A percentile compares a stretch with the other conserved stretches of the same genome.
Evolutionary conservation across 1,140 invertebrate species (phyloP).

Genomic region (Drosophila lacertosa): DNA sequence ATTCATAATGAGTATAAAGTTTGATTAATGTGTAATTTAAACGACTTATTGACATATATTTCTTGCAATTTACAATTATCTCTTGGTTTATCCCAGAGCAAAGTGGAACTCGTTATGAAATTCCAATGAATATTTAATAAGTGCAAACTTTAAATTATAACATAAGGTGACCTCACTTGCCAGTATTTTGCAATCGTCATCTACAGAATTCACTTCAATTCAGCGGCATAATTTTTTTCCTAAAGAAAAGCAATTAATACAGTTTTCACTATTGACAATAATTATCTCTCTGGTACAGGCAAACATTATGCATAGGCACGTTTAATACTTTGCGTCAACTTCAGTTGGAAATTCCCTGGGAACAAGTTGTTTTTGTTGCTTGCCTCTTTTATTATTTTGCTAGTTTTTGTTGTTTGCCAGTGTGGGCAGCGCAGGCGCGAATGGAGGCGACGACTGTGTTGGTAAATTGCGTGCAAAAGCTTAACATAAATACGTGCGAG

Average conservation of each 20-base stretch:
- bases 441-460: constrained; percentile 23
- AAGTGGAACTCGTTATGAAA: background rate
- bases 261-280: constrained; percentile 5
- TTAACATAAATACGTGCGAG: constrained; percentile 21
- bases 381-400: background rate
- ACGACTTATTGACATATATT: background rate
- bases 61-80: background rate
- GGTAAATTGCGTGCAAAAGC: constrained; percentile 13
- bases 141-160: background rate
- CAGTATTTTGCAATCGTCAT: background rate
- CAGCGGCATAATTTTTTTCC: too few relatives aligned
- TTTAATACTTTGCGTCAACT: constrained; percentile 38
- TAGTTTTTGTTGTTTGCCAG: background rate
- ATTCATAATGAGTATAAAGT: constrained; percentile 2
- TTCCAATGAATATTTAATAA: background rate
- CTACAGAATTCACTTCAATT: background rate
- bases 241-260: background rate
- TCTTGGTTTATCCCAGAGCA: too few relatives aligned
- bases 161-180: background rate
- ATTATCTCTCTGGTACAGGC: constrained; percentile 4
- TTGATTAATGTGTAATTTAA: constrained; percentile 5
- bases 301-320: constrained; percentile 17
- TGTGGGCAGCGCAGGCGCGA: constrained; percentile 40
- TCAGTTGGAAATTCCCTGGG: constrained; percentile 41
- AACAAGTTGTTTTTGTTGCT: constrained; percentile 37